Percentiles rank a stretch among this genome's conserved stretches.
phyloP scores from a whole-genome alignment of 2,888 invertebrate species.

The Aphodius granarius region DNA sequence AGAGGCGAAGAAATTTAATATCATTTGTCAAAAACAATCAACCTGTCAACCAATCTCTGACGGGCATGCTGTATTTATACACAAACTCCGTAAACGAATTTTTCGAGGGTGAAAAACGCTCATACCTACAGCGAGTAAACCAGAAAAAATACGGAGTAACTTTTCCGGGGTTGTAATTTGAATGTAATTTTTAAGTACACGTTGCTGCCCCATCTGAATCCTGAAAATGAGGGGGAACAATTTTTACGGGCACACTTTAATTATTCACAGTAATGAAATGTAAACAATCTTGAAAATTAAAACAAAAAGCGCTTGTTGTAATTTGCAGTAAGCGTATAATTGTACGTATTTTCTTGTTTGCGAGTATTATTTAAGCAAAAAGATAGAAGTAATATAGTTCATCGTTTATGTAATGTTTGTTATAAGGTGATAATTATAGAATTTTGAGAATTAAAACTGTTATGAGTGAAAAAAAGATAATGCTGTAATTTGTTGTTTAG shows the following conservation, averaged over 20 bases:
- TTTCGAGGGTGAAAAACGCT: neutral
- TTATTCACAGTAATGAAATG: neutral
- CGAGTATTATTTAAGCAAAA: neutral
- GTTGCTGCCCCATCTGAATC: neutral
- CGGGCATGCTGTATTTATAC: neutral
- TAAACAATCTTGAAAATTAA: neutral
- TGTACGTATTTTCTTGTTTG: neutral
- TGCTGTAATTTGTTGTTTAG: too few relatives aligned
- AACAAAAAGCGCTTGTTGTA: neutral
- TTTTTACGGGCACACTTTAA: neutral
- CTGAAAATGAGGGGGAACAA: neutral
- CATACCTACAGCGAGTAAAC: neutral
- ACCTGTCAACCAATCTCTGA: neutral
- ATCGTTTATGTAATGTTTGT: too few relatives aligned
- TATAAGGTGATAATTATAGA: too few relatives aligned
- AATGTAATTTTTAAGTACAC: neutral
- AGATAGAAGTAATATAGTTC: too few relatives aligned
- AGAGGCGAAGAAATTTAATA: too few relatives aligned
- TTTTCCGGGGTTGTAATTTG: neutral
- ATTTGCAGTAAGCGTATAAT: neutral
- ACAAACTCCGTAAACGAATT: neutral
- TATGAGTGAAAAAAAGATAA: too few relatives aligned
- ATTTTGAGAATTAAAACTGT: too few relatives aligned
- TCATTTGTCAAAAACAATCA: neutral
- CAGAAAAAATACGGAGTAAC: neutral